Base-by-base conservation (phyloP, 2,113 vertebrate species). In the Leptodactylus fuscus region DNA sequence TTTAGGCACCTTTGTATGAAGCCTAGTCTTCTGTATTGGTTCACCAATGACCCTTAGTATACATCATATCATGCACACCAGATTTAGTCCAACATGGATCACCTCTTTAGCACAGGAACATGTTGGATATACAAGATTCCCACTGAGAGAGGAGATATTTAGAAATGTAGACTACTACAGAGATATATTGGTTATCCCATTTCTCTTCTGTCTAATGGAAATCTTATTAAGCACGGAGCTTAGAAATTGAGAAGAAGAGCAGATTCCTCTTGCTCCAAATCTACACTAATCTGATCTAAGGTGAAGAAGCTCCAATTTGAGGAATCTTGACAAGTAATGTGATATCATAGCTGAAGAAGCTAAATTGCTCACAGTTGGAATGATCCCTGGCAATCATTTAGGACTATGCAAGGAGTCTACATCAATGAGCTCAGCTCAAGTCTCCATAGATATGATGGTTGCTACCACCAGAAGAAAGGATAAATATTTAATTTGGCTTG, bases 161-260 rank as follows among this genome's bases (percentile, higher is more conserved):
- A 67, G 74, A 77, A 69, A 38, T 13, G 4, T 51, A 83, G 32
- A 11, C 38, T 55, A 24, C 16, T 60, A 38, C 32, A 29, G 46
- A 81, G 67, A 24, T 48, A 77, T 73, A 73, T 22, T n/a, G 73
- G 76, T 41, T 55, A 80, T 81, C 67, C 67, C 27, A 34, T n/a
- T 78, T 85, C 15, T 24, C 55, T 71, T 80, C 46, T 80, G n/a
- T 81, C 55, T 81, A 86, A 60, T 34, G 13, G n/a, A 71, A 81
- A 86, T 86, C 84, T 73, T 29, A 58, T 86, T 86, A 86, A 71
- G 34, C 49, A 86, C 62, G 84, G 84, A 73, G 84, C 76, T 86
- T 86, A 86, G 10, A 73, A 38, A 2, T 53, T 22, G 34, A 53
- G 65, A 73, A 32, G 83, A 80, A 34, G 84, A 58, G 51, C 84